Percentiles rank a stretch among this genome's conserved stretches.
Evolutionary conservation across 2,113 vertebrate genomes (phyloP).

Genomic region (Paramormyrops kingsleyae): DNA sequence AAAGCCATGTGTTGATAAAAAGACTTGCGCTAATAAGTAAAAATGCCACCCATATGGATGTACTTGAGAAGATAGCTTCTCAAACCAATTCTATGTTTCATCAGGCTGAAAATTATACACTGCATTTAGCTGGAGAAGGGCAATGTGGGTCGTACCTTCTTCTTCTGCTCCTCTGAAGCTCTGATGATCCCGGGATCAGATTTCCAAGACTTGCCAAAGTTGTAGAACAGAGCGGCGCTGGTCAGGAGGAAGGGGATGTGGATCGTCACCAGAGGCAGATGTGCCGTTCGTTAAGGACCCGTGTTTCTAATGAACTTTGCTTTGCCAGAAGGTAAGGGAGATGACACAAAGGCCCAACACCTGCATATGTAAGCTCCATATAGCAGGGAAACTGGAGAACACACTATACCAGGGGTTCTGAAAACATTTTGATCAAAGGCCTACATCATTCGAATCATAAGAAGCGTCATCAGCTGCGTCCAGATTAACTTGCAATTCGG

Average conservation of each 20-base stretch:
- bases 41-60: neutral
- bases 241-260: slow-evolving; percentile 94
- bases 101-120: neutral
- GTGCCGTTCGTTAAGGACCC: slow-evolving; percentile 79
- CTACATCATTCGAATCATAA: neutral
- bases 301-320: neutral
- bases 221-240: slow-evolving; percentile 92
- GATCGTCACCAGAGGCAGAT: slow-evolving; percentile 88
- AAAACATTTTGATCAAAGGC: neutral
- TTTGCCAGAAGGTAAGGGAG: neutral
- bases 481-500: neutral
- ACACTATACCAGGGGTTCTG: neutral
- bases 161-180: slow-evolving; percentile 98
- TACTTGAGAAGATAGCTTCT: neutral
- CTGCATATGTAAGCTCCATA: neutral
- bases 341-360: neutral
- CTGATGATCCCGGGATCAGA: slow-evolving; percentile 98
- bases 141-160: slow-evolving; percentile 71
- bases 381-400: neutral
- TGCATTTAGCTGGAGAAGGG: neutral
- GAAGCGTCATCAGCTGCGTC: neutral
- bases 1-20: slow-evolving; percentile 1
- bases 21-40: neutral
- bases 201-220: slow-evolving; percentile 99
- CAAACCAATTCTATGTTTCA: neutral